These are phyloP conservation scores for Heliconius ethilla DNA, from an alignment of 2,888 invertebrate genomes.

Conservation along the genomic window DNA sequence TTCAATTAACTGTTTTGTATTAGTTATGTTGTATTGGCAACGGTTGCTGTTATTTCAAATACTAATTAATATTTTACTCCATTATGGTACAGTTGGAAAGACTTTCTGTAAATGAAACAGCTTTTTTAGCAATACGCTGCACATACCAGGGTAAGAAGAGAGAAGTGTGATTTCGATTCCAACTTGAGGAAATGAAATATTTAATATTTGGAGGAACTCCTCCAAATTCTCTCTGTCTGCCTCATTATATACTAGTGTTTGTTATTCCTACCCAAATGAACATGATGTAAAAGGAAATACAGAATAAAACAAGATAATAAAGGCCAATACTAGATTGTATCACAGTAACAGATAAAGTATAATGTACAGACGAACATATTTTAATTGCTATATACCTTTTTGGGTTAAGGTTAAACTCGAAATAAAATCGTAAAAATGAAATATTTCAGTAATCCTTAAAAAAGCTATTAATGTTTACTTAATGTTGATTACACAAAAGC, in stretches of 20 bases:
- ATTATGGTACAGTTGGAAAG: not conserved
- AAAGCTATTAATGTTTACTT: constrained; percentile 2
- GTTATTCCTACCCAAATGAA: not conserved
- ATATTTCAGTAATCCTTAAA: constrained; percentile 16
- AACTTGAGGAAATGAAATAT: no score
- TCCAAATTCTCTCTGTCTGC: not conserved
- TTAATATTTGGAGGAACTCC: no score
- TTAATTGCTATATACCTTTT: not conserved
- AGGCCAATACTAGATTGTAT: not conserved
- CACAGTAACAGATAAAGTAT: not conserved
- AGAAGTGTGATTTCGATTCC: not conserved
- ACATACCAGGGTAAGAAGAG: not conserved
- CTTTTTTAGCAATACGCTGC: not conserved
- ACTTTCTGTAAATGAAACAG: not conserved
- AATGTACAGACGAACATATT: not conserved
- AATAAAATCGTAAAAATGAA: constrained; percentile 7
- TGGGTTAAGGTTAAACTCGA: constrained; percentile 11
- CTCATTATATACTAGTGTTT: no score
- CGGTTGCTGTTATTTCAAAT: not conserved
- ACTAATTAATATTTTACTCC: not conserved
- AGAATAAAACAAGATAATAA: constrained; percentile 1
- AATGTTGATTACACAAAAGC: constrained; percentile 1
- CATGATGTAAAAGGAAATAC: not conserved
- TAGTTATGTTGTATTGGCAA: not conserved
- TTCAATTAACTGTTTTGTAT: constrained; percentile 24